Evolutionary conservation across 2,113 vertebrate genomes (phyloP).

Genomic region (Copsychus sechellarum): DNA sequence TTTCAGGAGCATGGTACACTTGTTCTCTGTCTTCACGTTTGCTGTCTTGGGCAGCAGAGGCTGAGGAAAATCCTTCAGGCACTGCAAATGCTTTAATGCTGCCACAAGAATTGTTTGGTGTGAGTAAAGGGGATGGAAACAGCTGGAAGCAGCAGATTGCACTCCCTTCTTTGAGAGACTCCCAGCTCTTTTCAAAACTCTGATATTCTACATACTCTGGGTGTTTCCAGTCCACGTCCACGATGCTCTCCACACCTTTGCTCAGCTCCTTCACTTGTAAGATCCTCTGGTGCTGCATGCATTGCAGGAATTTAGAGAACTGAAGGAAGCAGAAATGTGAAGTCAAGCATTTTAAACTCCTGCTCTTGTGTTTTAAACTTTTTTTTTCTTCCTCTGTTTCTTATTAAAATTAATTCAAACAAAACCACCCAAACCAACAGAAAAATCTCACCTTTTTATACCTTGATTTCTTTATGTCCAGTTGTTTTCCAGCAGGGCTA

Average conservation of each 20-base stretch:
- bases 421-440: not conserved
- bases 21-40: conserved; percentile 72
- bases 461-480: conserved; percentile 96
- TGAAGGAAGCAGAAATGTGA: conserved; percentile 55
- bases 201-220: conserved; percentile 76
- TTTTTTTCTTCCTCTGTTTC: not conserved
- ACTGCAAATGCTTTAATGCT: conserved; percentile 85
- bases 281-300: conserved; percentile 86
- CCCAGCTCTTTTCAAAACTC: not conserved
- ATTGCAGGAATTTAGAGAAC: conserved; percentile 94
- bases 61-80: conserved; percentile 70
- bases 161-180: not conserved
- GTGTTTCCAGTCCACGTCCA: conserved; percentile 93
- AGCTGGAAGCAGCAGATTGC: not conserved
- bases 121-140: not conserved
- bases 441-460: conserved; percentile 89
- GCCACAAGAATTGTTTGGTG: conserved; percentile 20
- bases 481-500: conserved; percentile 88
- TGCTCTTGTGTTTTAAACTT: not conserved
- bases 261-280: conserved; percentile 90
- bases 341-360: not conserved
- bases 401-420: not conserved
- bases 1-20: conserved; percentile 87
- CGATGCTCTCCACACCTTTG: conserved; percentile 95
- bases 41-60: conserved; percentile 52